Evolutionary conservation across 2,888 invertebrate genomes (phyloP).

Genomic region (Lasiommata megera): DNA sequence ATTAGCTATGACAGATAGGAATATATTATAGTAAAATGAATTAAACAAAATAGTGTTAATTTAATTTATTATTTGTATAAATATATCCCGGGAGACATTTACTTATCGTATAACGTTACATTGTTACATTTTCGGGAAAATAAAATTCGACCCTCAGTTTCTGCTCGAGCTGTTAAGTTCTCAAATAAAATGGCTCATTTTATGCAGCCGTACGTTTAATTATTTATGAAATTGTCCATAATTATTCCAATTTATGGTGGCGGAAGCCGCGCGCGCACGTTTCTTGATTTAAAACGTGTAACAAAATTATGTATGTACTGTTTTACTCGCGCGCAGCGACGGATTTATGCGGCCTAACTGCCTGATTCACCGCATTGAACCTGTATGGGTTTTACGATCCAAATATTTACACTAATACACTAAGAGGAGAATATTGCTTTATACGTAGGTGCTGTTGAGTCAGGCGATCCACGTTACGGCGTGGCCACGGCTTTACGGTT

Average conservation of each 20-base stretch:
- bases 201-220: too few relatives aligned
- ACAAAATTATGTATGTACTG: slow-evolving; percentile 74
- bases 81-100: too few relatives aligned
- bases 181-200: too few relatives aligned
- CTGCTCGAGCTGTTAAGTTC: too few relatives aligned
- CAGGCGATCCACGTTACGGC: slow-evolving; percentile 25
- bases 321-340: slow-evolving; percentile 59
- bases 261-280: slow-evolving; percentile 52
- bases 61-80: too few relatives aligned
- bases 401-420: slow-evolving; percentile 57
- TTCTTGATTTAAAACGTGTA: slow-evolving; percentile 67
- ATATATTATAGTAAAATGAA: too few relatives aligned
- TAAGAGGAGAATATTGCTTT: slow-evolving; percentile 38
- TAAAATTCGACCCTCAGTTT: too few relatives aligned
- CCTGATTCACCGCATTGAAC: slow-evolving; percentile 58
- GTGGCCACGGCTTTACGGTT: slow-evolving; percentile 1
- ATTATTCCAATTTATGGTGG: slow-evolving; percentile 34
- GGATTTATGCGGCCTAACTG: slow-evolving; percentile 67
- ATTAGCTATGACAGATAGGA: too few relatives aligned
- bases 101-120: too few relatives aligned
- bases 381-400: slow-evolving; percentile 52
- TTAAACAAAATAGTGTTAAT: too few relatives aligned
- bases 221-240: neutral
- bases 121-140: too few relatives aligned
- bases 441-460: slow-evolving; percentile 35